Percentiles rank a stretch among this genome's conserved stretches.
Evolutionary conservation across 1,140 invertebrate genomes (phyloP).

Genomic region (Ceratina australensis): DNA sequence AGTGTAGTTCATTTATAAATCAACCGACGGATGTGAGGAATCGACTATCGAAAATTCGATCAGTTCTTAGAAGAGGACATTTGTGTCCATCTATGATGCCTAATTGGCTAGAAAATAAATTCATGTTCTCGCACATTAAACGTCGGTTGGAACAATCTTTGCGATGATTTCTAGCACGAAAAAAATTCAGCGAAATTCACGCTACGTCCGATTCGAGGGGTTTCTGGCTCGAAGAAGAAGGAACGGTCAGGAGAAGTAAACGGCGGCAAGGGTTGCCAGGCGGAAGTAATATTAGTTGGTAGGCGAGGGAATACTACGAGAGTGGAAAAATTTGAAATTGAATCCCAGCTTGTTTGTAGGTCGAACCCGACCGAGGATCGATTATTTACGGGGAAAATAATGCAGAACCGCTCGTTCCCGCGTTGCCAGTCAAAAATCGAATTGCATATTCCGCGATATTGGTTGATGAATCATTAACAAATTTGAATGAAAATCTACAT

Average conservation of each 20-base stretch:
- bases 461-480: neutral
- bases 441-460: no score
- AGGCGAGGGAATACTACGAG: neutral
- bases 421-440: neutral
- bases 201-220: neutral
- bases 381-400: constrained; percentile 8
- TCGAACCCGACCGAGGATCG: neutral
- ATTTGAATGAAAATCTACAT: neutral
- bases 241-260: neutral
- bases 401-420: neutral
- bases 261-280: neutral
- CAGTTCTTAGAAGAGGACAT: neutral
- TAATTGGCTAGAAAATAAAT: neutral
- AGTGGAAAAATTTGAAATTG: constrained; percentile 11
- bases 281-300: constrained; percentile 30
- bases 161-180: neutral
- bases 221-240: no score
- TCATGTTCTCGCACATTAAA: no score
- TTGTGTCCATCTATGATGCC: neutral
- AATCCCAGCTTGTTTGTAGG: constrained; percentile 12
- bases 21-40: neutral
- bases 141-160: neutral
- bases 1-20: neutral
- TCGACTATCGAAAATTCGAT: neutral
- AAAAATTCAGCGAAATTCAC: neutral